Conservation (phyloP, 2,113 vertebrate species). For the Paratilapia polleni region DNA sequence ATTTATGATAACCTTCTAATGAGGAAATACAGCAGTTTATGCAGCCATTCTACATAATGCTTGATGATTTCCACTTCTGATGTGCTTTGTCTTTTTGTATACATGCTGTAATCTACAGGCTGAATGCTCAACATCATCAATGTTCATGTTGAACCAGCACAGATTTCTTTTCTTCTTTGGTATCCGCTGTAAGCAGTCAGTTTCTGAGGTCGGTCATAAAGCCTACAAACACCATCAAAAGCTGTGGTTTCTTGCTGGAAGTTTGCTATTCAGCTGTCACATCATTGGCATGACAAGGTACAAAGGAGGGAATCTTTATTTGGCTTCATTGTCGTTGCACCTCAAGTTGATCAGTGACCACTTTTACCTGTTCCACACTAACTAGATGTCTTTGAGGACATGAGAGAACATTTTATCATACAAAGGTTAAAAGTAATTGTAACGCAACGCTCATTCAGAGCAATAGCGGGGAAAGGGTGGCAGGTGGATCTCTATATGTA, state of each 20-base stretch:
- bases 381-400: background rate
- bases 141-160: background rate
- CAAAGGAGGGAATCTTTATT: background rate
- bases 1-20: background rate
- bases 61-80: background rate
- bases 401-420: background rate
- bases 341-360: background rate
- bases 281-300: background rate
- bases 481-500: background rate
- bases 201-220: background rate
- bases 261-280: background rate
- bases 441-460: background rate
- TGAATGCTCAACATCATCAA: background rate
- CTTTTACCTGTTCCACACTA: background rate
- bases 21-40: background rate
- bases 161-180: conserved; percentile 49
- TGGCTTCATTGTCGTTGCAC: background rate
- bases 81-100: background rate
- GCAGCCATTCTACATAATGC: background rate
- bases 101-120: background rate
- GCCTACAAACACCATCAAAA: background rate
- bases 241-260: background rate
- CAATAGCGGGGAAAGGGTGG: background rate
- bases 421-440: background rate
- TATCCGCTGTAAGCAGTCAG: conserved; percentile 32